A percentile compares a stretch with the other conserved stretches of the same genome.
These are phyloP conservation scores for Heliconius ismenius DNA, from an alignment of 2,888 invertebrate genomes.

Conservation along the genomic window DNA sequence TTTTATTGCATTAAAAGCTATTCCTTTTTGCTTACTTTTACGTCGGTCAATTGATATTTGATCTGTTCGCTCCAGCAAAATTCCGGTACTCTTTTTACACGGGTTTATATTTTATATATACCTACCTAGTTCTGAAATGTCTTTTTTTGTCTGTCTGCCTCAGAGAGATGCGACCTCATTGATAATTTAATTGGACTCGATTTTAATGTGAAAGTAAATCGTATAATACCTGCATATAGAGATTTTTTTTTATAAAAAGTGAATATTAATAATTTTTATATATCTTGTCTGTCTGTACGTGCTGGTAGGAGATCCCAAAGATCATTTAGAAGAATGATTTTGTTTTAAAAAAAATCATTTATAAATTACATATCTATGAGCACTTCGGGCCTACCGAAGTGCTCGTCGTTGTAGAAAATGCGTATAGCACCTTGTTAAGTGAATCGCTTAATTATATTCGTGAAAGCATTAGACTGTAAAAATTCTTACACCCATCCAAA, in stretches of 20 bases:
- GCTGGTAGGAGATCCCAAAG: too few species aligned
- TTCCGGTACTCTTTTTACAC: constrained; percentile 15
- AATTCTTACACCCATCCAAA: constrained; percentile 35
- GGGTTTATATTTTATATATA: constrained; percentile 1
- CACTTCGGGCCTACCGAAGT: background rate
- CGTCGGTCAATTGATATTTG: constrained; percentile 9
- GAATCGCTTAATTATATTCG: constrained; percentile 41
- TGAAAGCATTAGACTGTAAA: constrained; percentile 43
- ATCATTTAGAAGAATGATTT: too few species aligned
- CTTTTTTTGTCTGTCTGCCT: constrained; percentile 13
- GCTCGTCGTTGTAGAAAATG: background rate
- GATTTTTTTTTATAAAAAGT: background rate
- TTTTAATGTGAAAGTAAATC: constrained; percentile 16
- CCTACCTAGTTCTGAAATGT: constrained; percentile 3
- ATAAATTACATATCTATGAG: too few species aligned
- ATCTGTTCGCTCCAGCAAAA: constrained; percentile 9
- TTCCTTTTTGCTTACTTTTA: constrained; percentile 11
- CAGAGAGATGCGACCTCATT: constrained; percentile 14
- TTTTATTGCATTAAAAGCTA: constrained; percentile 8
- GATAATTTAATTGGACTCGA: constrained; percentile 13
- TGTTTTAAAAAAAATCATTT: too few species aligned
- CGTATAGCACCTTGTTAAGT: constrained; percentile 18
- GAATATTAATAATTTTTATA: background rate
- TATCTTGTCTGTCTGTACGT: background rate
- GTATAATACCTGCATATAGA: background rate